A percentile compares a stretch with the other conserved stretches of the same genome.
These are phyloP conservation scores for Mormoops blainvillei DNA, from an alignment of 2,113 vertebrate species.

Conservation along the genomic window DNA sequence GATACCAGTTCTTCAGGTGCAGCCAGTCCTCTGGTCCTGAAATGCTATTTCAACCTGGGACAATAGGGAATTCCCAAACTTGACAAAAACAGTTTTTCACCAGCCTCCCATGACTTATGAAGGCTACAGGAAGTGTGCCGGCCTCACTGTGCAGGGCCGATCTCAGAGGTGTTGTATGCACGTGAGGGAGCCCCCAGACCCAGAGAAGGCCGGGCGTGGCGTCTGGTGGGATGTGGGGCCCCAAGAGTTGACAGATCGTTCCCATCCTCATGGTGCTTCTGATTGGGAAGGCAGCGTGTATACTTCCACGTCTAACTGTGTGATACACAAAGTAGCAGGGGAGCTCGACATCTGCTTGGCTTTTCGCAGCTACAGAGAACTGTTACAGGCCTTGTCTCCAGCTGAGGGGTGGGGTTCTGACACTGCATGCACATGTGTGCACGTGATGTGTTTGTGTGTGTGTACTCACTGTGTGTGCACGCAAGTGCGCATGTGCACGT, in stretches of 20 bases:
- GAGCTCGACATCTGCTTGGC: neutral
- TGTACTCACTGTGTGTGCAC: too few species aligned
- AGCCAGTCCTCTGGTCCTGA: neutral
- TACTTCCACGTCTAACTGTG: neutral
- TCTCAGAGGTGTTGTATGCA: neutral
- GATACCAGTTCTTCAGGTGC: neutral
- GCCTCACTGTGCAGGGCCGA: neutral
- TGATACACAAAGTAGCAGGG: accelerated
- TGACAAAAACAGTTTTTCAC: neutral
- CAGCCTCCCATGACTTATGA: neutral
- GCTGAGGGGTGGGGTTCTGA: neutral
- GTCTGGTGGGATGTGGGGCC: neutral
- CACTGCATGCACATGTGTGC: neutral
- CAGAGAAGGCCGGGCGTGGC: accelerated
- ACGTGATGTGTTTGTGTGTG: neutral
- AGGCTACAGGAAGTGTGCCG: neutral
- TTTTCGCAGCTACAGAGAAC: neutral
- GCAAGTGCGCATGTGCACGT: too few species aligned
- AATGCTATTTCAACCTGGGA: neutral
- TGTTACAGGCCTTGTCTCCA: neutral
- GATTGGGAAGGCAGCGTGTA: accelerated
- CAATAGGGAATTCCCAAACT: neutral
- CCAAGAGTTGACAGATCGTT: neutral
- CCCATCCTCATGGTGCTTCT: neutral
- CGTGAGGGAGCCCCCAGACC: neutral